Evolutionary conservation across 2,113 vertebrate species (phyloP).

Genomic region (Vulpes ferrilata): DNA sequence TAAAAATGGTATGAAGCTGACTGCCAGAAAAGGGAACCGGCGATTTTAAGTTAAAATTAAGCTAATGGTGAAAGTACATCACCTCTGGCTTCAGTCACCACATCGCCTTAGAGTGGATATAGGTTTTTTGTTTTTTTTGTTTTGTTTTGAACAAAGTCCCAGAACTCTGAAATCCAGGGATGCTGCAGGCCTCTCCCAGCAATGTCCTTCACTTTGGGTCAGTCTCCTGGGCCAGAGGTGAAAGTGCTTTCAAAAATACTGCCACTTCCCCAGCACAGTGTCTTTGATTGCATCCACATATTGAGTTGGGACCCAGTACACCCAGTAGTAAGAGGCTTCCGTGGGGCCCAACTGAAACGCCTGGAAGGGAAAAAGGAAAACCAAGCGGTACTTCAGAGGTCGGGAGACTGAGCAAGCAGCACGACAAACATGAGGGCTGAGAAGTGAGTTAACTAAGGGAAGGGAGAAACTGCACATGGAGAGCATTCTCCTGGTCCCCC

Average conservation of each 20-base stretch:
- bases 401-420: conserved; percentile 28
- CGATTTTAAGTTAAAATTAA: conserved; percentile 91
- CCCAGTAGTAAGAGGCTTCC: conserved; percentile 99
- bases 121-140: conserved; percentile 56
- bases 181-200: conserved; percentile 91
- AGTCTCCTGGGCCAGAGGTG: conserved; percentile 96
- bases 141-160: conserved; percentile 88
- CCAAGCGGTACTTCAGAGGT: conserved; percentile 75
- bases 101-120: conserved; percentile 83
- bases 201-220: conserved; percentile 91
- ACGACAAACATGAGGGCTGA: not conserved
- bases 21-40: conserved; percentile 88
- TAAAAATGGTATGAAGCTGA: conserved; percentile 90
- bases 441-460: not conserved
- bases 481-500: not conserved
- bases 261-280: conserved; percentile 99
- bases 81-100: conserved; percentile 91
- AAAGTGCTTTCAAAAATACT: conserved; percentile 99
- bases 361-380: conserved; percentile 89
- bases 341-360: conserved; percentile 99
- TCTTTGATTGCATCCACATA: conserved; percentile 99
- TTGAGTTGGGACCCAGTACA: conserved; percentile 99
- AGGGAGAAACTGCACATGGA: not conserved
- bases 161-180: conserved; percentile 88
- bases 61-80: conserved; percentile 91